Base-by-base conservation (phyloP, 2,113 vertebrate species). In the Mus spicilegus region DNA sequence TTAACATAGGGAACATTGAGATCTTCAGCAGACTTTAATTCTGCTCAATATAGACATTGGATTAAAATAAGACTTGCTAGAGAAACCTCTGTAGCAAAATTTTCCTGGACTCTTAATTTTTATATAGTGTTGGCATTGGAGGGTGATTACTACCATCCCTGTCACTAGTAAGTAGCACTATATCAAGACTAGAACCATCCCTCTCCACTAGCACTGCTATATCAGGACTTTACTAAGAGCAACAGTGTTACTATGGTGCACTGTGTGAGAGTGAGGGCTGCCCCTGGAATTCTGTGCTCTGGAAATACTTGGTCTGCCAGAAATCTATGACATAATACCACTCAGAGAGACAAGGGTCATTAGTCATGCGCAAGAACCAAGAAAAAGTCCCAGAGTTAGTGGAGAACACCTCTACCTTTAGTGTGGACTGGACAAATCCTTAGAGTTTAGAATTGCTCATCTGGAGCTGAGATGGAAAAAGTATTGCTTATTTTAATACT, bases 381-480 rank as follows among this genome's bases (percentile, higher is more conserved):
- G 77, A 54, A 49, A 91, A 80, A 67, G 33, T 87, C 22, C 33
- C 9, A 94, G 56, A 81, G 36, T 72, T 56, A 14, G 82, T 19
- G 63, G 49, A 77, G 54, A 17, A 39, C 4, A 28, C n/a, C 36
- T 87, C 46, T 73, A 54, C 54, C 16, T 93, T 73, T 63, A 30
- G 42, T 20, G 9, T 3, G 28, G 26, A 20, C 30, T 87, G 67
- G 33, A 61, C 19, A 92, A 91, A 81, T 90, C 8, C 70, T 85
- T 88, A 69, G n/a, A 89, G 65, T 46, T 90, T n/a, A 42, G 51
- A 94, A 84, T 54, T 72, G 51, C 65, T 24, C 12, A n/a, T 95
- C 76, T 63, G 39, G n/a, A 78, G 22, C 46, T 61, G n/a, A 91
- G 49, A 46, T n/a, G 6, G 42, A 65, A 73, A 90, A 12, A 30